Base-by-base conservation (phyloP, 2,113 vertebrate genomes). In the Malaclemys terrapin region DNA sequence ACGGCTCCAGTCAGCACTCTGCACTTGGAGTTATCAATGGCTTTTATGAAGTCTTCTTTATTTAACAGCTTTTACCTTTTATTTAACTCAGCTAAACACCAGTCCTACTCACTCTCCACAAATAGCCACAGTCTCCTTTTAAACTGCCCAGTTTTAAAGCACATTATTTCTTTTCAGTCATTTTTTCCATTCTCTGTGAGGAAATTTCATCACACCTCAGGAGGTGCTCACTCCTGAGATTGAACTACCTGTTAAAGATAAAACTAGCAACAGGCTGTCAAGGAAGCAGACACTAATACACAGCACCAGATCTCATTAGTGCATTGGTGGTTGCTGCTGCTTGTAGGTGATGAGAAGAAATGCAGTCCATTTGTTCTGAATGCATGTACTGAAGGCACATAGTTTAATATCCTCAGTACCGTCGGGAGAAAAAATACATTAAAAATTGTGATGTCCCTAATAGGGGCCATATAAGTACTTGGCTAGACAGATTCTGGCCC, bases 21-120 rank as follows among this genome's bases (percentile, higher is more conserved):
- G n/a, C 47, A 42, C 87, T 87, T 82, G 89, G 42, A 94, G 87
- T 93, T 49, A 86, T 89, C 53, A 87, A 45, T 29, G 59, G 42
- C 80, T 75, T 45, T 45, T 38, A 56, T 85, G 69, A 72, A 69
- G 53, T 75, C 80, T 49, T 53, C 45, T 81, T 86, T 79, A 91
- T 59, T 82, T 90, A 93, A 91, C 24, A 94, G 29, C 86, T 69
- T 87, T 95, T 92, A 22, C 56, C 56, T 50, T 95, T 95, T 85
- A 87, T 56, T 53, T 85, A 94, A 57, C 65, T 72, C 8, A 82
- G 57, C 35, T 85, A 88, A 94, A 88, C 45, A 50, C 45, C 65
- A 91, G 49, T 25, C 29, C 62, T 82, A 7, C 75, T 92, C 80
- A 45, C 80, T 27, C 27, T 84, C 69, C 56, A 62, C 84, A 69